These are phyloP conservation scores for Triplophysa bombifrons DNA, from an alignment of 2,797 vertebrate species.

Conservation along the genomic window DNA sequence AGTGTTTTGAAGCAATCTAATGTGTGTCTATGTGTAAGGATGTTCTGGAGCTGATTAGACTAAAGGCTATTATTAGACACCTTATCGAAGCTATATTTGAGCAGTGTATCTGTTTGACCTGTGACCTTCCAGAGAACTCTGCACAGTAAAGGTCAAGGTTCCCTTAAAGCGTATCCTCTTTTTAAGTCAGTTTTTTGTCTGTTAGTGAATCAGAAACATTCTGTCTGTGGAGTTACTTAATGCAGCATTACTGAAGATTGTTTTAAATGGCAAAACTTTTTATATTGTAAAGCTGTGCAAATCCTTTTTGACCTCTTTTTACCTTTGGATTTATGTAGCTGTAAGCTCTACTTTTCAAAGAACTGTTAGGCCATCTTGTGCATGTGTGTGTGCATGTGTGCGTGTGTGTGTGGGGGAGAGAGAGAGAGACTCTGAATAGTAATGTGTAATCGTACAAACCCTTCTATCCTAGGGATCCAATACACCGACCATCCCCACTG, in stretches of 20 bases:
- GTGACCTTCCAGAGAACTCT: slow-evolving; percentile 48
- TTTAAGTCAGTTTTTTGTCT: background rate
- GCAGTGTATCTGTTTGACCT: slow-evolving; percentile 52
- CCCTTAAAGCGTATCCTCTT: background rate
- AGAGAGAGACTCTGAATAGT: slow-evolving; percentile 37
- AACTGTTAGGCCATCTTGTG: background rate
- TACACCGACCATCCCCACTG: slow-evolving; percentile 38
- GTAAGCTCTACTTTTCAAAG: background rate
- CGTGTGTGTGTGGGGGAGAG: background rate
- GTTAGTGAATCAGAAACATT: background rate
- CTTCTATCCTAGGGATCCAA: slow-evolving; percentile 48
- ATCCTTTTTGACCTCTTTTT: background rate
- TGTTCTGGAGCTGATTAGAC: background rate
- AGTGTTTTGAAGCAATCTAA: background rate
- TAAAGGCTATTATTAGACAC: slow-evolving; percentile 9
- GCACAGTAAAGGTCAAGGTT: background rate
- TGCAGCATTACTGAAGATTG: slow-evolving; percentile 10
- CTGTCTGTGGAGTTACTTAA: background rate
- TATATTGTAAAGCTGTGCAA: background rate
- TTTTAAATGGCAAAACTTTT: background rate
- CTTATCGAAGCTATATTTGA: slow-evolving; percentile 40
- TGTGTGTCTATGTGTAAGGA: background rate
- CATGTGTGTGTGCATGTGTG: background rate
- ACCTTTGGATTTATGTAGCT: background rate
- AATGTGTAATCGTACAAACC: slow-evolving; percentile 48